Evolutionary conservation across 2,888 invertebrate genomes (phyloP), one percentile per base, ranked within the genome.

Genomic region (Epicampocera succincta): DNA sequence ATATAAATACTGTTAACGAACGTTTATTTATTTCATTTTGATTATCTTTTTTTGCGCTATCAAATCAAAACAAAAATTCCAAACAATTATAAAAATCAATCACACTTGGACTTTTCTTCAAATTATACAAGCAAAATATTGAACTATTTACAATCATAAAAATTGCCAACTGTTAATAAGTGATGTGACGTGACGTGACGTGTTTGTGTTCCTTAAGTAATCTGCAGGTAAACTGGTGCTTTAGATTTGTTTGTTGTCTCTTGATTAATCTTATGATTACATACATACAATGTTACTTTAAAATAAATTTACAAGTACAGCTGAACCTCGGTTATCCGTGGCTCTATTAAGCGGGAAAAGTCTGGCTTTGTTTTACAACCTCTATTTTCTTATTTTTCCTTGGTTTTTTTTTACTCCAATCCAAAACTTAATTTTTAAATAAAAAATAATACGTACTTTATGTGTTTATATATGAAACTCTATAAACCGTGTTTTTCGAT

Each of bases 61-160:
- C 40, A 61, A 75, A 68, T 50, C 61, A 46, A 76, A 68, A 54
- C 42, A 68, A 33, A 68, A 74, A 48, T 66, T 66, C 25, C 12
- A 66, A 29, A 68, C 42, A 29, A 29, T 19, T 4, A n/a, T 44
- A 44, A 25, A 11, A 21, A 66, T 42, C 19, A 38, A 40, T 21
- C 33, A 44, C 58, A 44, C 42, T 52, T 38, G 42, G 15, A 52
- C 21, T 29, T 19, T 38, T 46, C 33, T 54, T 21, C 44, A 46
- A 46, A 25, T 65, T 46, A 15, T n/a, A 46, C 33, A 69, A 25
- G 25, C 11, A 15, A 65, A 29, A 42, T 15, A 58, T 44, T 69
- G 8, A 61, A 72, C 61, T 76, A 80, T 80, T 76, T 81, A 81
- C 80, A 76, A 75, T 66, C 15, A 21, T 15, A 63, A 19, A 60